Conservation (phyloP, 2,797 vertebrate genomes). For the Enteromius treurensis region DNA sequence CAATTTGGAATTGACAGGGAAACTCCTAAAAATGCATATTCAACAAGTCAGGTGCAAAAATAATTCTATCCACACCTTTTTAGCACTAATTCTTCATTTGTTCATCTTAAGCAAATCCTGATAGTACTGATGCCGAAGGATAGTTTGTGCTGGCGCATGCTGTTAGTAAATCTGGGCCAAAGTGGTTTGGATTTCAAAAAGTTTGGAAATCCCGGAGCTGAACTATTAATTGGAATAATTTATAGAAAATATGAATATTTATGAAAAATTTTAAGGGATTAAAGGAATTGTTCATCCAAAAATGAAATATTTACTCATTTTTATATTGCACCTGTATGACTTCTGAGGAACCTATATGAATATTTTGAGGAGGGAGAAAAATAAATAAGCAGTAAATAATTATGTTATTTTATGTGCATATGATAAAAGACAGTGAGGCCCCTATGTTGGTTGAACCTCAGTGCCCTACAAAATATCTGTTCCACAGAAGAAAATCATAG, state of each 20-base stretch:
- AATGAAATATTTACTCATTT: neutral
- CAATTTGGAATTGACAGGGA: too few species aligned
- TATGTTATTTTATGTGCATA: neutral
- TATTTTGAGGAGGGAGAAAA: neutral
- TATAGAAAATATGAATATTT: neutral
- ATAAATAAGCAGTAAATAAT: neutral
- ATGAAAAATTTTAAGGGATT: neutral
- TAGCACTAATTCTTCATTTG: too few species aligned
- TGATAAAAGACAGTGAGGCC: neutral
- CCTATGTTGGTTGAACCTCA: neutral
- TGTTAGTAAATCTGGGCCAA: too few species aligned
- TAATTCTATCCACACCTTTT: too few species aligned
- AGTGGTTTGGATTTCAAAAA: neutral
- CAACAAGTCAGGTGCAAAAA: too few species aligned
- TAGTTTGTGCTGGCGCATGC: too few species aligned
- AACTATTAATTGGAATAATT: neutral
- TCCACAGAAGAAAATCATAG: neutral
- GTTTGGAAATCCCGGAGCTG: neutral
- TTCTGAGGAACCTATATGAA: neutral
- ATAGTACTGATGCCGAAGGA: too few species aligned
- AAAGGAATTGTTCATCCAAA: neutral
- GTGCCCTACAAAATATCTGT: neutral
- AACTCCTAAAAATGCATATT: too few species aligned
- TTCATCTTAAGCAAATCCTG: too few species aligned
- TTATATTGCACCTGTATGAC: neutral